phyloP scores from a whole-genome alignment of 2,888 invertebrate genomes.

The Metacarcinus magister region DNA sequence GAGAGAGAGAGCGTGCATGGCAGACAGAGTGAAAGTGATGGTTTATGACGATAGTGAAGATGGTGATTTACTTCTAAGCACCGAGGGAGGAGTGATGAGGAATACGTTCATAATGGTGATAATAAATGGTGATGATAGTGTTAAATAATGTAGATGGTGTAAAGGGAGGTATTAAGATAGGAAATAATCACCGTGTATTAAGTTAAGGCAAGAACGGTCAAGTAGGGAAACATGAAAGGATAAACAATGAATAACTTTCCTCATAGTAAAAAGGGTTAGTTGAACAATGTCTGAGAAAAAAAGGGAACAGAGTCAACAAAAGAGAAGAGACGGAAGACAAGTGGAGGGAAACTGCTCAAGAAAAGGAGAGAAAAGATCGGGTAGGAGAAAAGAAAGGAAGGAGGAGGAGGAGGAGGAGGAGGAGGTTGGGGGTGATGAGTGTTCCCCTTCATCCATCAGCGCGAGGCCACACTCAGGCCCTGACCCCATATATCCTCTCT shows the following conservation, averaged over 20 bases:
- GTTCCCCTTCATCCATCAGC: constrained; percentile 64
- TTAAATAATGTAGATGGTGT: background rate
- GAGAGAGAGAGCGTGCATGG: background rate
- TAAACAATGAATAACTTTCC: background rate
- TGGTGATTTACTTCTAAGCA: constrained; percentile 8
- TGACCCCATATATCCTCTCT: constrained; percentile 77
- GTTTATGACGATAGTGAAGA: background rate
- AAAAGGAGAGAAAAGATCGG: background rate
- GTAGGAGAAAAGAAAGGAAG: background rate
- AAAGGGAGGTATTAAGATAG: background rate
- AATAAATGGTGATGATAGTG: background rate
- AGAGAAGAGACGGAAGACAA: background rate
- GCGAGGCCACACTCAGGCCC: constrained; percentile 61
- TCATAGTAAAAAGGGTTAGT: constrained; percentile 20
- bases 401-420: background rate
- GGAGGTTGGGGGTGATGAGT: background rate
- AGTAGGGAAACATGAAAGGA: background rate
- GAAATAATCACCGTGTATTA: background rate
- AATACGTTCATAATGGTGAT: background rate
- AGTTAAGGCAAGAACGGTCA: background rate
- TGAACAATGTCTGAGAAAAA: background rate
- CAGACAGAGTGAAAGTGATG: background rate
- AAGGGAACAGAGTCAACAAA: constrained; percentile 20
- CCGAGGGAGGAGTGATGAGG: background rate
- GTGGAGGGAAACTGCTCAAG: background rate